phyloP scores from a whole-genome alignment of 2,797 vertebrate genomes.

The Pangasius djambal region DNA sequence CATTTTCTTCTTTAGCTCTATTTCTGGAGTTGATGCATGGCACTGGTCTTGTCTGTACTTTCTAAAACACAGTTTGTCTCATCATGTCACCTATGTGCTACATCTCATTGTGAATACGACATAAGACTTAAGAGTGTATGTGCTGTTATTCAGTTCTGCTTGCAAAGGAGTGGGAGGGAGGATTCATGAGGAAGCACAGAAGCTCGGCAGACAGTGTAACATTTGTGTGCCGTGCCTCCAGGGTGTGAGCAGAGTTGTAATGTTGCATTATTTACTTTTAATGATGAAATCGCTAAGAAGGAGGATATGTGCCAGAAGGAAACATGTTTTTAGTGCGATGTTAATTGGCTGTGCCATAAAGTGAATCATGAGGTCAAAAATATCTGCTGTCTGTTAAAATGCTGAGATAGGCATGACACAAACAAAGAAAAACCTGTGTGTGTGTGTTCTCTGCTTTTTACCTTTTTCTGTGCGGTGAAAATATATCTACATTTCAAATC shows the following conservation, averaged over 20 bases:
- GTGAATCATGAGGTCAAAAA: conserved; percentile 48
- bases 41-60: conserved; percentile 10
- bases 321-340: conserved; percentile 53
- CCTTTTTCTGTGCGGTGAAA: not conserved
- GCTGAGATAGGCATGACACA: not conserved
- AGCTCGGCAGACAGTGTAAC: conserved; percentile 52
- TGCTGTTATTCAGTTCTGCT: conserved; percentile 27
- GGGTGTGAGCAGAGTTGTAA: conserved; percentile 50
- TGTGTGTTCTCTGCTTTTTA: not conserved
- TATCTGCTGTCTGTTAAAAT: conserved; percentile 16
- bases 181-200: conserved; percentile 16
- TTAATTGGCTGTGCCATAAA: conserved; percentile 59
- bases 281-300: conserved; percentile 48
- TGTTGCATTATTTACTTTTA: conserved; percentile 61
- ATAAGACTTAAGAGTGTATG: conserved; percentile 30
- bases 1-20: not conserved
- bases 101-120: conserved; percentile 44
- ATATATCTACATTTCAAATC: not conserved
- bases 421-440: not conserved
- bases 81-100: conserved; percentile 45
- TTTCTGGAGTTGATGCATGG: conserved; percentile 34
- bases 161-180: not conserved
- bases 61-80: conserved; percentile 41
- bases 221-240: conserved; percentile 49
- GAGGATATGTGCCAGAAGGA: conserved; percentile 49